phyloP scores from a whole-genome alignment of 1,140 invertebrate genomes.

The Bombus superbus region DNA sequence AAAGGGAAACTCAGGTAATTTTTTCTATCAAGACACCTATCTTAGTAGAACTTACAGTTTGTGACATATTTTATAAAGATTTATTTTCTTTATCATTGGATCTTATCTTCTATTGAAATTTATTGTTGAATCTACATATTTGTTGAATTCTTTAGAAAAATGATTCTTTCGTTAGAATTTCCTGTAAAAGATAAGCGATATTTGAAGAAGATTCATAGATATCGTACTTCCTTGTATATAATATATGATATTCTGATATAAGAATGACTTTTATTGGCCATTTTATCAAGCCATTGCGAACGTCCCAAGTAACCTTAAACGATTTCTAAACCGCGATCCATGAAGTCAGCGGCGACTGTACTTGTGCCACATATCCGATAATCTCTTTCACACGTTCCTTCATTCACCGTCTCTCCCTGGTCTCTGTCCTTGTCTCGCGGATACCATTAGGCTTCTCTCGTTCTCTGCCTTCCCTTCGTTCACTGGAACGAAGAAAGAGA shows the following conservation, averaged over 20 bases:
- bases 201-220: neutral
- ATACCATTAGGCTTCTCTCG: neutral
- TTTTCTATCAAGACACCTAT: neutral
- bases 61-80: too few species aligned
- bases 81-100: too few species aligned
- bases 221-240: neutral
- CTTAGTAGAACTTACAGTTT: neutral
- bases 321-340: constrained; percentile 36
- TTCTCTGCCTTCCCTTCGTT: constrained; percentile 47
- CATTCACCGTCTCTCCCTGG: constrained; percentile 54
- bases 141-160: neutral
- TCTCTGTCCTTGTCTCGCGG: constrained; percentile 10
- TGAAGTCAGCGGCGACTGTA: constrained; percentile 23
- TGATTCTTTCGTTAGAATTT: neutral
- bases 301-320: neutral
- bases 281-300: neutral
- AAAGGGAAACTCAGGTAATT: neutral
- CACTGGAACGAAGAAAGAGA: constrained; percentile 34
- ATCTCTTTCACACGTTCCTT: constrained; percentile 59
- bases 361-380: constrained; percentile 53
- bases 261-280: neutral
- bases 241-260: neutral
- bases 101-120: too few species aligned
- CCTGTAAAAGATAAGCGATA: neutral
- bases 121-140: neutral